Evolutionary conservation across 2,888 invertebrate species (phyloP).

Genomic region (Archaeoteleia sp.): DNA sequence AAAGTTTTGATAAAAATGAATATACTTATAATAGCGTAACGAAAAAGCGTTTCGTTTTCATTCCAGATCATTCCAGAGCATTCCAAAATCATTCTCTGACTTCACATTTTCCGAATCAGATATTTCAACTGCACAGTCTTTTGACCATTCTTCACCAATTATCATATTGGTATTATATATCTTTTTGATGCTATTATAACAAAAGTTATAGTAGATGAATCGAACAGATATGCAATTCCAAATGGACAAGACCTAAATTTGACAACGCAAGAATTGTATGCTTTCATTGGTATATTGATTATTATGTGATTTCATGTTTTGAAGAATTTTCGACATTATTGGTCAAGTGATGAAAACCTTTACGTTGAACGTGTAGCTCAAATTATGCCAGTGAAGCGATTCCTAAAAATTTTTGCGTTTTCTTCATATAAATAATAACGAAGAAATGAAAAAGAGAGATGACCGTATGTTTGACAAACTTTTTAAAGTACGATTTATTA

Average conservation of each 20-base stretch:
- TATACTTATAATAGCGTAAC: too few species aligned
- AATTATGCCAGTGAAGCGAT: slow-evolving; percentile 25
- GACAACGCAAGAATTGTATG: slow-evolving; percentile 17
- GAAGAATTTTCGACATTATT: slow-evolving; percentile 19
- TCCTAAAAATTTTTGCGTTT: slow-evolving; percentile 23
- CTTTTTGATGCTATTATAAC: slow-evolving; percentile 7
- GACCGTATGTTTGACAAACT: slow-evolving; percentile 32
- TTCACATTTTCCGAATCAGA: neutral
- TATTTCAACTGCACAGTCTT: neutral
- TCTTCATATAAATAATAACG: slow-evolving; percentile 13
- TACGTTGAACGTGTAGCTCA: slow-evolving; percentile 21
- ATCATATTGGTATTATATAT: neutral
- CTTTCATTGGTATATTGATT: slow-evolving; percentile 9
- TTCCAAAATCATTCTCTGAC: neutral
- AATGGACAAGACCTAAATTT: slow-evolving; percentile 16
- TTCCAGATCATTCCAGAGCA: too few species aligned
- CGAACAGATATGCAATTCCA: slow-evolving; percentile 33
- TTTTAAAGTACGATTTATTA: slow-evolving; percentile 29
- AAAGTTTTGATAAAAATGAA: too few species aligned
- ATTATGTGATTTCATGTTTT: slow-evolving; percentile 30
- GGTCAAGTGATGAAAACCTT: slow-evolving; percentile 9
- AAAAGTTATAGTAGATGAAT: slow-evolving; percentile 26
- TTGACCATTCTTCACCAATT: neutral
- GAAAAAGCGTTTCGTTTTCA: too few species aligned
- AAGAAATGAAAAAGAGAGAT: slow-evolving; percentile 13